Evolutionary conservation across 1,140 invertebrate genomes (phyloP), one percentile per base, ranked within the genome.

Genomic region (Vanessa tameamea): DNA sequence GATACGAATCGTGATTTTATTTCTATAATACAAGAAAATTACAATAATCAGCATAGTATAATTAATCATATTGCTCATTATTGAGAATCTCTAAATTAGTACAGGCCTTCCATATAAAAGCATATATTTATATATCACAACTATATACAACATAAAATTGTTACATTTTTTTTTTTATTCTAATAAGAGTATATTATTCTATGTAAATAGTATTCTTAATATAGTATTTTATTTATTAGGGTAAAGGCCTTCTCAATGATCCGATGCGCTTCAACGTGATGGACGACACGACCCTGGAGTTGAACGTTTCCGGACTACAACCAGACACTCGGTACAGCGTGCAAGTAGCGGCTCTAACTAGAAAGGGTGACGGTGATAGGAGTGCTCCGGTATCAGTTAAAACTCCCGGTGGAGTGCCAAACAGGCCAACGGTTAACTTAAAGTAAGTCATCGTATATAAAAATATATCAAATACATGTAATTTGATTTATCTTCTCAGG

Each of bases 401-500:
- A 89, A 99, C 98, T 4, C 98, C 97, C 20, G 98, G 98, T 12
- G 98, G 98, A 80, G 98, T 99, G 53, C 98, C 98, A 15, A 96
- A 96, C 69, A 94, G 96, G 79, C 97, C 98, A n/a, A 95, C 95
- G 51, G 95, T 98, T 20, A 97, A 94, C 80, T 93, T 98, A 16
- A 98, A 98, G 96, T 97, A 93, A 93, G 94, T 89, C 61, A 65
- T 53, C 63, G 47, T 55, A 9, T 9, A 43, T 31, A 68, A 48
- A n/a, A 26, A 66, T 53, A 51, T 50, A 65, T 64, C n/a, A 16
- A 67, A 66, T n/a, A 67, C 37, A 43, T 8, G 1, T 43, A 43
- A 8, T 9, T 43, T 43, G 7, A 9, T 31, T 31, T 31, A 31
- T 6, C 37, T 0, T 1, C 37, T 43, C 7, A 43, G 37, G 3